A percentile compares a stretch with the other conserved stretches of the same genome.
phyloP scores from a whole-genome alignment of 53 echinoderm and acorn worm genomes.

The Holothuria scabra region DNA sequence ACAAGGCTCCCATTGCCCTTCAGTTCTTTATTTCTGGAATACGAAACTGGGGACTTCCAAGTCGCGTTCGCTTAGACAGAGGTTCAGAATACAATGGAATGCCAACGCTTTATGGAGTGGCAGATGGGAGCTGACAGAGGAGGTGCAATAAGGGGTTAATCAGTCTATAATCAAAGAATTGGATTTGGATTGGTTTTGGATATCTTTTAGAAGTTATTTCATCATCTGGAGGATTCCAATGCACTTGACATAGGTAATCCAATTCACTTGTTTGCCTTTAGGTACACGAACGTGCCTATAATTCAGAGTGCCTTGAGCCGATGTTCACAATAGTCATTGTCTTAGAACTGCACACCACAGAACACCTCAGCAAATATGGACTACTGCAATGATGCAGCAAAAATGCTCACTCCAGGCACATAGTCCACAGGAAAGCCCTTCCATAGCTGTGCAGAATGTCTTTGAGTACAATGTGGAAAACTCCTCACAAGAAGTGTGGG shows the following conservation, averaged over 20 bases:
- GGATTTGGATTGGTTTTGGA: conserved; percentile 51
- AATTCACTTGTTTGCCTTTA: not conserved
- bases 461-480: not conserved
- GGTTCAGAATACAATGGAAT: conserved; percentile 49
- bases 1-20: not conserved
- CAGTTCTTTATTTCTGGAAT: conserved; percentile 13
- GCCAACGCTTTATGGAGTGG: conserved; percentile 52
- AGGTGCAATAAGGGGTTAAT: conserved; percentile 51
- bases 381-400: conserved; percentile 55
- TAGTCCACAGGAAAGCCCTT: not conserved
- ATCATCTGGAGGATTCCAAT: conserved; percentile 42
- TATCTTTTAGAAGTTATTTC: conserved; percentile 49
- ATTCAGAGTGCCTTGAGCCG: conserved; percentile 29
- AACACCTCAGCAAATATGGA: conserved; percentile 47
- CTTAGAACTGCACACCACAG: conserved; percentile 34
- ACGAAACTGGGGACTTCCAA: conserved; percentile 44
- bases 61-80: conserved; percentile 43
- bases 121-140: conserved; percentile 51
- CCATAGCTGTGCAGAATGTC: not conserved
- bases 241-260: conserved; percentile 37
- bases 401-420: conserved; percentile 36
- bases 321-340: conserved; percentile 44
- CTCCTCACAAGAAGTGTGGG: not conserved
- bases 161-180: conserved; percentile 60
- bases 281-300: conserved; percentile 8